These are phyloP conservation scores for Pogonognathellus flavescens DNA, from an alignment of 1,140 invertebrate genomes.

Conservation along the genomic window DNA sequence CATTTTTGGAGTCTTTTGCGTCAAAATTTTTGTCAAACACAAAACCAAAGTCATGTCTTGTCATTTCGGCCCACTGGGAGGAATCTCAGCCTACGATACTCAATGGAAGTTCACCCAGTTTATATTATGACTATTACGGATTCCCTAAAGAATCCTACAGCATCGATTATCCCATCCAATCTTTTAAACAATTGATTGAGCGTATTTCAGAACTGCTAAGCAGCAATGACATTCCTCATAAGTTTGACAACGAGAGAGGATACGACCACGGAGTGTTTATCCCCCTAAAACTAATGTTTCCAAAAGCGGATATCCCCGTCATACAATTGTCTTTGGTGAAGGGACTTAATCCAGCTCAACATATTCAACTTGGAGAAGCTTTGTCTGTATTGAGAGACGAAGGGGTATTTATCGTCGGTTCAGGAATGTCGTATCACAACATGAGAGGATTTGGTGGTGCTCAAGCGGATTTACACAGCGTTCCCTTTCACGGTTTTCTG, in stretches of 20 bases:
- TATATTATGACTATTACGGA: conserved; percentile 61
- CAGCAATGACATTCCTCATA: conserved; percentile 1
- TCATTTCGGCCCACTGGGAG: conserved; percentile 5
- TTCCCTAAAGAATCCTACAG: conserved; percentile 58
- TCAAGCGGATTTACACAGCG: conserved; percentile 18
- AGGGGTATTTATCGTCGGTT: conserved; percentile 57
- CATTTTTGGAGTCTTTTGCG: conserved; percentile 22
- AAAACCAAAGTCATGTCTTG: not conserved
- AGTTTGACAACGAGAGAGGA: conserved; percentile 38
- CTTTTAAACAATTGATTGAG: not conserved
- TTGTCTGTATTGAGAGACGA: conserved; percentile 52
- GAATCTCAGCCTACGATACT: not conserved
- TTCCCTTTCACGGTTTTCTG: conserved; percentile 51
- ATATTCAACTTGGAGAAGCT: conserved; percentile 55
- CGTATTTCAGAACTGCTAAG: conserved; percentile 20
- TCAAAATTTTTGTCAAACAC: not conserved
- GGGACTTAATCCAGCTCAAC: conserved; percentile 37
- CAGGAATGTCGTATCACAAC: conserved; percentile 58
- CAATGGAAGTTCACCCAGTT: not conserved
- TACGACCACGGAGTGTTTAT: conserved; percentile 61
- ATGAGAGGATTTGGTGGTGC: conserved; percentile 51
- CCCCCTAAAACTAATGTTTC: conserved; percentile 52
- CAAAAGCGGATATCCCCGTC: conserved; percentile 17
- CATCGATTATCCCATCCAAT: conserved; percentile 33
- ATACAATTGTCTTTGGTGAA: conserved; percentile 52